Base-by-base conservation (phyloP, 2,113 vertebrate species). In the Oreochromis niloticus region DNA sequence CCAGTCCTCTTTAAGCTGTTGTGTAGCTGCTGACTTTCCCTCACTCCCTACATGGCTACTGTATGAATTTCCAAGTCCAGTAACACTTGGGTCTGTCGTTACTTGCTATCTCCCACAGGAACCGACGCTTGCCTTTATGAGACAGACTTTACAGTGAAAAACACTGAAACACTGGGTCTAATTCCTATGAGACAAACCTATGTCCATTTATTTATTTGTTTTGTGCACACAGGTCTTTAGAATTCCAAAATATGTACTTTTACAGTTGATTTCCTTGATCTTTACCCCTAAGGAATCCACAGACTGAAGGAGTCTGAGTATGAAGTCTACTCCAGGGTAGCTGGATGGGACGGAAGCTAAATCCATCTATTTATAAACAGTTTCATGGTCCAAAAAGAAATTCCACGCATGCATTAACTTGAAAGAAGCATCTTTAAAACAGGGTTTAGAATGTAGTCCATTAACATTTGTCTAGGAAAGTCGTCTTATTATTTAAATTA, bases 171-270 rank as follows among this genome's bases (percentile, higher is more conserved):
- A 41, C n/a, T 10, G 30, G 14, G 56, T 59, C 4, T 59, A 32
- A 59, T 16, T 30, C 27, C 27, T 59, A 59, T 30, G 13, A 59
- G 56, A 9, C 13, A 30, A 59, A 59, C 27, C 27, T 16, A 3
- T 68, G n/a, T 24, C 66, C 22, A 24, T 24, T 71, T 71, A 24
- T 68, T 39, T 22, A 0, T 24, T 71, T 71, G 36, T 34, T 63
- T 36, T 36, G 30, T 63, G 59, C 30, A 63, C 9, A 0, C 30
- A 0, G 59, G 59, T 19, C 59, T 34, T 63, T 63, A 34, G 1
- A 19, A 63, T 11, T 6, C 1, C 1, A 10, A 14, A 61, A 19
- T 6, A 0, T 1, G 0, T 61, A 63, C n/a, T 71, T 43, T 71
- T 24, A 43, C 3, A 24, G 13, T 71, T 71, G 3, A 43, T 43